Percentiles rank a stretch among this genome's conserved stretches.
Conservation (phyloP, 1,140 invertebrate species). For the Drosophila melanica region DNA sequence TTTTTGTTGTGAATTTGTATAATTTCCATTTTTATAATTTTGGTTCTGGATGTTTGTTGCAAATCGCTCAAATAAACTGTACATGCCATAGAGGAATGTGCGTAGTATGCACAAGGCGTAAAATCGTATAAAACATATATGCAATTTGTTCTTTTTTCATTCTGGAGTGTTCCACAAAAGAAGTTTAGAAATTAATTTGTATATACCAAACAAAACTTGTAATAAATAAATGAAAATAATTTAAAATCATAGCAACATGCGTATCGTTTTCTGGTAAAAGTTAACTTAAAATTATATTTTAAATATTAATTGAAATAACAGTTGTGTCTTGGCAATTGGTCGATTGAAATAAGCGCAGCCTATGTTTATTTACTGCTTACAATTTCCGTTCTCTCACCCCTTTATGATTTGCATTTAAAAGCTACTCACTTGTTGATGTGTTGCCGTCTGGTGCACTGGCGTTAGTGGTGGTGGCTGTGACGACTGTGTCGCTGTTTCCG, state of each 20-base stretch:
- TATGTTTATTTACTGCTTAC: constrained; percentile 8
- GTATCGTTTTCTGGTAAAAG: constrained; percentile 40
- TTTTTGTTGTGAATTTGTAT: constrained; percentile 37
- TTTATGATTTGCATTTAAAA: constrained; percentile 68
- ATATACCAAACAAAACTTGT: constrained; percentile 58
- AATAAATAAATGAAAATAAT: constrained; percentile 55
- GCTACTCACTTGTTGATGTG: constrained; percentile 84
- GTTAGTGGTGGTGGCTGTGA: constrained; percentile 85
- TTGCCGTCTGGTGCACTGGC: constrained; percentile 84
- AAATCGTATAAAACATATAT: constrained; percentile 17
- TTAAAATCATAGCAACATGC: constrained; percentile 57
- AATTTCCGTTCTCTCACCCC: constrained; percentile 16
- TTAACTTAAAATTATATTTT: constrained; percentile 60
- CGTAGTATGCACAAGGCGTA: constrained; percentile 24
- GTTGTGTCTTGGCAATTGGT: constrained; percentile 1
- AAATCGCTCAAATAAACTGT: constrained; percentile 43
- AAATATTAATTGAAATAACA: constrained; percentile 23
- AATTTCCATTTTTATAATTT: no score
- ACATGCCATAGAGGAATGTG: constrained; percentile 56
- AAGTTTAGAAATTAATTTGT: constrained; percentile 55
- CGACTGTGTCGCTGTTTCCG: constrained; percentile 76
- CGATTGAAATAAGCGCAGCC: constrained; percentile 14
- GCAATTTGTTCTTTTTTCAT: background rate
- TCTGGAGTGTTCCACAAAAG: constrained; percentile 11
- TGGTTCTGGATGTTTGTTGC: constrained; percentile 4